Evolutionary conservation across 2,888 invertebrate species (phyloP).

Genomic region (Trichacis sp.): DNA sequence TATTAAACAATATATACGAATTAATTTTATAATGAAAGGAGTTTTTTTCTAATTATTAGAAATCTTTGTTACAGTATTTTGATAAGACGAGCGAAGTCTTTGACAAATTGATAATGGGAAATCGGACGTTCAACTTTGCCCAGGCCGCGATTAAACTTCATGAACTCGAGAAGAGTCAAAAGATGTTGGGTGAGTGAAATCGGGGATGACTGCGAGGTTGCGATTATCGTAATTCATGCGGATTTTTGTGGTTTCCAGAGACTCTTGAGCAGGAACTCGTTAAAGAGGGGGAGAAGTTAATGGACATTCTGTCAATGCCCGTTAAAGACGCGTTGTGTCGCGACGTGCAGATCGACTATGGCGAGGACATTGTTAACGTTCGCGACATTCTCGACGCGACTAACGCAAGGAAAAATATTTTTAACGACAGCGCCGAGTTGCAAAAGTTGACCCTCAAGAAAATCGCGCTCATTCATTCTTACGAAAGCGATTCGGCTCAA

Average conservation of each 20-base stretch:
- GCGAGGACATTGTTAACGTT: constrained; percentile 79
- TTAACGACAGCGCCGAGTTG: constrained; percentile 81
- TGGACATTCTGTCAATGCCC: constrained; percentile 82
- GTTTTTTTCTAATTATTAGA: too few relatives aligned
- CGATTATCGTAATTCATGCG: too few relatives aligned
- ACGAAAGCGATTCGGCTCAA: constrained; percentile 82
- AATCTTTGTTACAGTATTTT: constrained; percentile 72
- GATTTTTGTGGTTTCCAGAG: constrained; percentile 73
- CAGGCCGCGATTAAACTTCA: constrained; percentile 72
- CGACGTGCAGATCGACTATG: constrained; percentile 78
- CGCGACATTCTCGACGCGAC: constrained; percentile 79
- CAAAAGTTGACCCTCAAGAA: constrained; percentile 84
- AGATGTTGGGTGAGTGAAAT: constrained; percentile 72
- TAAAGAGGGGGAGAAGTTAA: constrained; percentile 81
- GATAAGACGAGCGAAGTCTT: constrained; percentile 77
- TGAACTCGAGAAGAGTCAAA: constrained; percentile 75
- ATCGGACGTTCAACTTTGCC: constrained; percentile 72
- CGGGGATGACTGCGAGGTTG: too few relatives aligned
- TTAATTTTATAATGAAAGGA: too few relatives aligned
- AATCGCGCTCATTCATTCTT: constrained; percentile 79
- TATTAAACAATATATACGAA: too few relatives aligned
- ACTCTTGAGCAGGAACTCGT: constrained; percentile 77
- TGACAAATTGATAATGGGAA: constrained; percentile 76
- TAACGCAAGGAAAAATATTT: constrained; percentile 77
- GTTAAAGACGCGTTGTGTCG: constrained; percentile 83